Percentiles rank a stretch among this genome's conserved stretches.
phyloP scores from a whole-genome alignment of 2,888 invertebrate species.

The Andrena minutula region DNA sequence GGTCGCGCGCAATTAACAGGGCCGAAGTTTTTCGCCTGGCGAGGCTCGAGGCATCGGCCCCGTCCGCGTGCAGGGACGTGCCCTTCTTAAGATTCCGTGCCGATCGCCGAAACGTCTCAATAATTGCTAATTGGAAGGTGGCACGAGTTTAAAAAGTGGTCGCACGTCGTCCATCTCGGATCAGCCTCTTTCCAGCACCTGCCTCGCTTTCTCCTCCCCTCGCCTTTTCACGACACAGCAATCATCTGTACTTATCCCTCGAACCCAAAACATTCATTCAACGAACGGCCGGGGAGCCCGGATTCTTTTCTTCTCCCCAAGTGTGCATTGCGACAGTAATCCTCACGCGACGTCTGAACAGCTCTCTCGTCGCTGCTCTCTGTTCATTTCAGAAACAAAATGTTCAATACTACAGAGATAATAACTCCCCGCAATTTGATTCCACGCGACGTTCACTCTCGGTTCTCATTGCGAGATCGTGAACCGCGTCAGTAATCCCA shows the following conservation, averaged over 20 bases:
- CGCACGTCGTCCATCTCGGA: constrained; percentile 70
- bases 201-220: background rate
- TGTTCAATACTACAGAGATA: background rate
- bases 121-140: constrained; percentile 73
- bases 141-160: constrained; percentile 72
- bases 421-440: background rate
- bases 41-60: constrained; percentile 24
- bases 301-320: background rate
- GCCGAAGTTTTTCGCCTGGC: constrained; percentile 37
- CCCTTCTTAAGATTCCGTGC: constrained; percentile 67
- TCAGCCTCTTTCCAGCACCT: constrained; percentile 18
- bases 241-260: constrained; percentile 2
- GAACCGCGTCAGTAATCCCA: no score
- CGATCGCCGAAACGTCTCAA: constrained; percentile 67
- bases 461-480: no score
- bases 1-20: constrained; percentile 36
- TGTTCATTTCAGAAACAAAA: background rate
- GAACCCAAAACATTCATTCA: constrained; percentile 3
- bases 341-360: background rate
- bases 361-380: background rate
- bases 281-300: background rate
- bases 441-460: background rate
- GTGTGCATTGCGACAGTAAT: background rate
- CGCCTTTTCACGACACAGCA: background rate
- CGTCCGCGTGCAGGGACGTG: constrained; percentile 20